A percentile compares a stretch with the other conserved stretches of the same genome.
These are phyloP conservation scores for Campoplex capitator DNA, from an alignment of 2,888 invertebrate species.

Conservation along the genomic window DNA sequence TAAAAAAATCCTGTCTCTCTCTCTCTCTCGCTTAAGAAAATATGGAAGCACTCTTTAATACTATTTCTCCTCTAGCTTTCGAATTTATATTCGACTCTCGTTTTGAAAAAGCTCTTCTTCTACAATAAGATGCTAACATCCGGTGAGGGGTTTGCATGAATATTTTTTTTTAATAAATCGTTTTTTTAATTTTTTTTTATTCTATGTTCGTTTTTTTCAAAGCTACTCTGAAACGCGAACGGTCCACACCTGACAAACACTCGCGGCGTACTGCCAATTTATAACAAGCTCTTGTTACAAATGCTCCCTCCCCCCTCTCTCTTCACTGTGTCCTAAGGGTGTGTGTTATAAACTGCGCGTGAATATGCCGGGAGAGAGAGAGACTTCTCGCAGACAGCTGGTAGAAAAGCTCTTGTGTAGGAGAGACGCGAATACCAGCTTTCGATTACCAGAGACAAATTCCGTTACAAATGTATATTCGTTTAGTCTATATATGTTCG, in stretches of 20 bases:
- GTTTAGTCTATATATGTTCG: background rate
- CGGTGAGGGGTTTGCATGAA: background rate
- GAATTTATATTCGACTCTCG: background rate
- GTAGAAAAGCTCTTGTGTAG: conserved; percentile 7
- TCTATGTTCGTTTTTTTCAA: background rate
- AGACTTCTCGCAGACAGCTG: conserved; percentile 19
- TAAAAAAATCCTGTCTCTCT: conserved; percentile 8
- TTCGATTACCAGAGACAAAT: conserved; percentile 16
- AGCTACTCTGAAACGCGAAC: conserved; percentile 31
- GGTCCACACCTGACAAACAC: conserved; percentile 71
- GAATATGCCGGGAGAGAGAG: conserved; percentile 33
- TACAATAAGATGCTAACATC: conserved; percentile 16
- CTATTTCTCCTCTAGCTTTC: background rate
- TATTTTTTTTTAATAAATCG: conserved; percentile 4
- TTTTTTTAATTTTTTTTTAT: background rate
- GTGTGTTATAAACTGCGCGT: conserved; percentile 61
- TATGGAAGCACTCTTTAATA: conserved; percentile 32
- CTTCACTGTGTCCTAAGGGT: background rate
- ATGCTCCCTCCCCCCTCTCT: background rate
- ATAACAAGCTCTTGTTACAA: conserved; percentile 30
- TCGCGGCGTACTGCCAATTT: conserved; percentile 75
- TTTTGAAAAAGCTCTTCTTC: conserved; percentile 2
- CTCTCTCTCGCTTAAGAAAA: background rate
- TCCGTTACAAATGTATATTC: conserved; percentile 25
- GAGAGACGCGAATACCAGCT: conserved; percentile 6